Conservation (phyloP, 2,888 invertebrate genomes). For the Lasius fuliginosus region DNA sequence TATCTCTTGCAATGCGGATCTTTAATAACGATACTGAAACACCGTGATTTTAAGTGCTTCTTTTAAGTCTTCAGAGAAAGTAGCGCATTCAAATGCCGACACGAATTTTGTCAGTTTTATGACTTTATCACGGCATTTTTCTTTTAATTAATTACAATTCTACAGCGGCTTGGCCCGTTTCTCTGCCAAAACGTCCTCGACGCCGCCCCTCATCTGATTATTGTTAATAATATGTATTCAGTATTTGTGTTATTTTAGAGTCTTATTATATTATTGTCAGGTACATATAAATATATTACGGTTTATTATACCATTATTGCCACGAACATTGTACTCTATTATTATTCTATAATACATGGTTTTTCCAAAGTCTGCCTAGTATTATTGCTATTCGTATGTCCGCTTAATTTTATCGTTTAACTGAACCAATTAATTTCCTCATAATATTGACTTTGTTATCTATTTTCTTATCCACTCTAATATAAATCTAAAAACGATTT, state of each 20-base stretch:
- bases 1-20: slow-evolving; percentile 26
- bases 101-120: slow-evolving; percentile 42
- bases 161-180: slow-evolving; percentile 70
- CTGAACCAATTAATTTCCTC: neutral
- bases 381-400: neutral
- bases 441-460: neutral
- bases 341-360: slow-evolving; percentile 78
- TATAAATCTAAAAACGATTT: neutral
- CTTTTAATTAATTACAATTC: slow-evolving; percentile 62
- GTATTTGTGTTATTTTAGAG: slow-evolving; percentile 82
- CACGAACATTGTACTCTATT: slow-evolving; percentile 77
- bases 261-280: slow-evolving; percentile 73
- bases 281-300: slow-evolving; percentile 71
- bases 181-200: slow-evolving; percentile 58
- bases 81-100: neutral
- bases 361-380: slow-evolving; percentile 67
- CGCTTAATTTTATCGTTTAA: neutral
- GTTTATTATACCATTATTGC: slow-evolving; percentile 76
- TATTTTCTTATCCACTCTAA: neutral
- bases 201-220: slow-evolving; percentile 68
- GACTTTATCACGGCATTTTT: slow-evolving; percentile 33
- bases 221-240: slow-evolving; percentile 80
- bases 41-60: slow-evolving; percentile 34
- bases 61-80: slow-evolving; percentile 37
- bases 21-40: slow-evolving; percentile 35